phyloP scores from a whole-genome alignment of 2,797 vertebrate species.

The Gymnopithys bicolor region DNA sequence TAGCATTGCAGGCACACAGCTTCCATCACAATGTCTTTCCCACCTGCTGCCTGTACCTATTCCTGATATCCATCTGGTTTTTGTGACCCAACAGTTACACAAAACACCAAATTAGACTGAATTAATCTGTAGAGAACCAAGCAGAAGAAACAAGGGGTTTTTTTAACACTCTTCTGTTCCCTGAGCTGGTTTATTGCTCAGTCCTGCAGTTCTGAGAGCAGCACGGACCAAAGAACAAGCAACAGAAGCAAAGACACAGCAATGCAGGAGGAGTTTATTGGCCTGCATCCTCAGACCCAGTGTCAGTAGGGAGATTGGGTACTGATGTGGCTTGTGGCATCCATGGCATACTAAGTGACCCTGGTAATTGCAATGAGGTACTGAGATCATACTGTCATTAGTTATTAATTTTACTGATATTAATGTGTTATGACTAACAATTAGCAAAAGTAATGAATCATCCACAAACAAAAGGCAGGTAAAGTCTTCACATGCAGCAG shows the following conservation, averaged over 20 bases:
- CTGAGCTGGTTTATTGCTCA: background rate
- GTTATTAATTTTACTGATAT: background rate
- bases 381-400: background rate
- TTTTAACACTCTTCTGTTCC: fast-evolving
- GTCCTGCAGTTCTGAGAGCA: background rate
- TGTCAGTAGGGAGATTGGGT: background rate
- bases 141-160: background rate
- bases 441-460: slow-evolving; percentile 21
- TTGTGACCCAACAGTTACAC: background rate
- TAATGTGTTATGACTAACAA: background rate
- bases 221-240: background rate
- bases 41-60: background rate
- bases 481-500: background rate
- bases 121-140: background rate
- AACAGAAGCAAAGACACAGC: background rate
- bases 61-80: background rate
- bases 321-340: background rate
- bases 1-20: background rate
- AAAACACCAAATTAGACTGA: background rate
- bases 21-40: background rate
- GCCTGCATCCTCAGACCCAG: background rate
- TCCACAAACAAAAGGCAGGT: background rate
- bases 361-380: background rate
- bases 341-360: background rate
- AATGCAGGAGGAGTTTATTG: background rate